Percentiles rank a stretch among this genome's conserved stretches.
These are phyloP conservation scores for Malthinus seriepunctatus DNA, from an alignment of 2,888 invertebrate species.

Conservation along the genomic window DNA sequence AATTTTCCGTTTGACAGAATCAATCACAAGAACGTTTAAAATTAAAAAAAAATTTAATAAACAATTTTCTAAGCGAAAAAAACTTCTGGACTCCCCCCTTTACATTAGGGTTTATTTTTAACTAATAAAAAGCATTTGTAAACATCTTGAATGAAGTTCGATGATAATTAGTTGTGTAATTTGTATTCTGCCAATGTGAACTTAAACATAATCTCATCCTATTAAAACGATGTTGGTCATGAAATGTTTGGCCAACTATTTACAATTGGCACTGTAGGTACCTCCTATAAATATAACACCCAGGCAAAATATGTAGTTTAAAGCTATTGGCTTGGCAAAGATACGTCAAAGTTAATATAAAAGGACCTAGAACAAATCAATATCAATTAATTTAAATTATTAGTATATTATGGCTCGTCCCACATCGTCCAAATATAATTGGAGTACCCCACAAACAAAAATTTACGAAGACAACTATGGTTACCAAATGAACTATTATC, in stretches of 20 bases:
- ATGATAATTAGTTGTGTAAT: constrained; percentile 9
- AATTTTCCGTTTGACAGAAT: no score
- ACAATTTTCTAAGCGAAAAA: no score
- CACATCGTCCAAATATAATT: constrained; percentile 40
- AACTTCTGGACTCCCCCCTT: no score
- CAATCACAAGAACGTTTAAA: no score
- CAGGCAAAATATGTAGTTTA: constrained; percentile 19
- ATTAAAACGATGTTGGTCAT: constrained; percentile 1
- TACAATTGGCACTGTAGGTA: constrained; percentile 28
- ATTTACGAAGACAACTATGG: constrained; percentile 84
- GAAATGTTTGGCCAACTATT: constrained; percentile 16
- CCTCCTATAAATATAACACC: constrained; percentile 27
- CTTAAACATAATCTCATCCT: neutral
- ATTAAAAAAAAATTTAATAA: no score
- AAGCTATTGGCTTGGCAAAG: constrained; percentile 42
- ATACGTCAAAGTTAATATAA: constrained; percentile 38
- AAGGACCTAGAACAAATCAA: constrained; percentile 31
- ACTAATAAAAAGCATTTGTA: neutral
- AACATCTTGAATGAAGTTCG: constrained; percentile 7
- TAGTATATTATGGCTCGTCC: constrained; percentile 33
- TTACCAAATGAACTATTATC: constrained; percentile 82
- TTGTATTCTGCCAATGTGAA: constrained; percentile 4
- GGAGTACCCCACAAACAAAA: constrained; percentile 62
- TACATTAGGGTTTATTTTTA: neutral
- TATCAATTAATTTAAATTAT: constrained; percentile 17